phyloP scores from a whole-genome alignment of 2,888 invertebrate genomes.

The Lagria hirta region DNA sequence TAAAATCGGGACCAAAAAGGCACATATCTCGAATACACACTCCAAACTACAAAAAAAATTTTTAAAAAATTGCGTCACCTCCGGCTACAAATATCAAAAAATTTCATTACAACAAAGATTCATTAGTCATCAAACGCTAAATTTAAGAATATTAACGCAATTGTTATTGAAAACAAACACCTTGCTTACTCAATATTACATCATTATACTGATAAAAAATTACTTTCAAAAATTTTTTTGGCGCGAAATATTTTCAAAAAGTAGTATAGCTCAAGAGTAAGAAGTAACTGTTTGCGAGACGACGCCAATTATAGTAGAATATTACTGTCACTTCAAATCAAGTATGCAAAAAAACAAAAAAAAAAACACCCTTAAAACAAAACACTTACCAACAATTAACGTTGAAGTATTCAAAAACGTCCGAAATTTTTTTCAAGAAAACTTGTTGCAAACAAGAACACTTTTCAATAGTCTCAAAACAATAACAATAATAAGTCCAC shows the following conservation, averaged over 20 bases:
- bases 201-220: slow-evolving; percentile 19
- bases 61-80: too few species aligned
- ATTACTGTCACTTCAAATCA: slow-evolving; percentile 42
- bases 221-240: too few species aligned
- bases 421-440: slow-evolving; percentile 2
- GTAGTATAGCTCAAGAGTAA: slow-evolving; percentile 34
- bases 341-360: slow-evolving; percentile 23
- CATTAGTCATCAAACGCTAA: slow-evolving; percentile 5
- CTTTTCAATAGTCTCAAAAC: slow-evolving; percentile 4
- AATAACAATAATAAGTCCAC: slow-evolving; percentile 19
- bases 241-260: too few species aligned
- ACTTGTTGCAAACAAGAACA: slow-evolving; percentile 8
- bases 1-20: slow-evolving; percentile 23
- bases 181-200: slow-evolving; percentile 27
- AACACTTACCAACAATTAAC: slow-evolving; percentile 21
- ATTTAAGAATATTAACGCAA: slow-evolving; percentile 1
- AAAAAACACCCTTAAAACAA: slow-evolving; percentile 1
- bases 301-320: slow-evolving; percentile 35
- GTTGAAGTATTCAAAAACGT: slow-evolving; percentile 18
- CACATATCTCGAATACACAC: slow-evolving; percentile 17
- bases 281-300: slow-evolving; percentile 38
- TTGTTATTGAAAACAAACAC: slow-evolving; percentile 11
- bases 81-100: slow-evolving; percentile 8
- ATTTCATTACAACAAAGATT: slow-evolving; percentile 9
- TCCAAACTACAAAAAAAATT: slow-evolving; percentile 12